These are phyloP conservation scores for Papilio xuthus DNA, from an alignment of 1,140 invertebrate genomes.

Conservation along the genomic window DNA sequence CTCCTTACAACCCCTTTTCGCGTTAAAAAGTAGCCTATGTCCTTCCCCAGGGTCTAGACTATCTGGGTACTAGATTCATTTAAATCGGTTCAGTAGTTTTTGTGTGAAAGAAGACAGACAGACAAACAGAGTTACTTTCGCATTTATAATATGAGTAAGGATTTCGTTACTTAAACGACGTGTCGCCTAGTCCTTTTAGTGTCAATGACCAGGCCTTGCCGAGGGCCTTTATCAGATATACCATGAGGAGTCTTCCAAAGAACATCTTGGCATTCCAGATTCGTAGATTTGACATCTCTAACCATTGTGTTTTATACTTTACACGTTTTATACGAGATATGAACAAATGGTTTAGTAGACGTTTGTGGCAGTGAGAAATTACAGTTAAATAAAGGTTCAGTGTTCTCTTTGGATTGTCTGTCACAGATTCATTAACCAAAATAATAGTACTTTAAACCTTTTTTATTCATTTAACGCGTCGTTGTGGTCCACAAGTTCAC, in stretches of 20 bases:
- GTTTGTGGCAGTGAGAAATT: neutral
- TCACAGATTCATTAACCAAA: slow-evolving; percentile 1
- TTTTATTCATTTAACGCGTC: slow-evolving; percentile 13
- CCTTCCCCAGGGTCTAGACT: neutral
- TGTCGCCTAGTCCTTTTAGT: neutral
- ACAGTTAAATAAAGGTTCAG: neutral
- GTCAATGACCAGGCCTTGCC: neutral
- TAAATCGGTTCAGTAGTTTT: too few species aligned
- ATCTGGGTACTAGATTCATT: too few species aligned
- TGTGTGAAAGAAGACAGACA: too few species aligned
- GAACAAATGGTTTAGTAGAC: too few species aligned
- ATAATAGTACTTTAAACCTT: neutral
- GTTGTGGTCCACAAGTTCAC: neutral
- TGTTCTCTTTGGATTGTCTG: neutral
- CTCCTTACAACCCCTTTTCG: too few species aligned
- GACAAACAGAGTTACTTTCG: too few species aligned
- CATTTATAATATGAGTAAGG: too few species aligned
- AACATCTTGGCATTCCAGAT: neutral
- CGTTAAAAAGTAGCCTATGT: neutral
- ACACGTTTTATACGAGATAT: neutral
- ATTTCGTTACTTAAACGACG: neutral
- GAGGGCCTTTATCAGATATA: neutral
- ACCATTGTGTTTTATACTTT: neutral
- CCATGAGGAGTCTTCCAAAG: neutral
- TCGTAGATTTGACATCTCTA: neutral